Conservation (phyloP, 2,888 invertebrate species). For the Pyrrhia umbra region DNA sequence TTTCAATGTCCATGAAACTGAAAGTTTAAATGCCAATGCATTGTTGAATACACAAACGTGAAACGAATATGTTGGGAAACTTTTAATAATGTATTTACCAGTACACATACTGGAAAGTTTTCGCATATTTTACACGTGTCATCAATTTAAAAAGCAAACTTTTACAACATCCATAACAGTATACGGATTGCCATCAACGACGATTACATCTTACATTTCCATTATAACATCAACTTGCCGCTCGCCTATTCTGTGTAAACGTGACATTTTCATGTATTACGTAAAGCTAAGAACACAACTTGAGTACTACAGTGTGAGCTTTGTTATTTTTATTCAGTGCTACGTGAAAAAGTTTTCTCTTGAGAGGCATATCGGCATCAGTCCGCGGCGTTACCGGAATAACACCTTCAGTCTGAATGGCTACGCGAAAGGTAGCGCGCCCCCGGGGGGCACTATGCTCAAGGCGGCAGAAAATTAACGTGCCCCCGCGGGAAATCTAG, state of each 20-base stretch:
- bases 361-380: slow-evolving; percentile 85
- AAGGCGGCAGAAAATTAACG: slow-evolving; percentile 95
- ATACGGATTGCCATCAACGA: slow-evolving; percentile 18
- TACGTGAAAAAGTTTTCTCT: slow-evolving; percentile 81
- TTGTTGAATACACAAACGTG: slow-evolving; percentile 38
- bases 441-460: slow-evolving; percentile 93
- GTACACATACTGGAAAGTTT: slow-evolving; percentile 51
- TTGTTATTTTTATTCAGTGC: slow-evolving; percentile 78
- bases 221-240: slow-evolving; percentile 9
- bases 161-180: slow-evolving; percentile 23
- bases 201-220: slow-evolving; percentile 39
- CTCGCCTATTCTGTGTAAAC: slow-evolving; percentile 4
- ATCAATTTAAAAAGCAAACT: slow-evolving; percentile 57
- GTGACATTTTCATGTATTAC: slow-evolving; percentile 39
- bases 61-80: slow-evolving; percentile 53
- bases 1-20: slow-evolving; percentile 28
- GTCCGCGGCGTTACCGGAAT: slow-evolving; percentile 86
- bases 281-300: slow-evolving; percentile 50
- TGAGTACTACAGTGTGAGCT: slow-evolving; percentile 61
- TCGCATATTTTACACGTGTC: slow-evolving; percentile 60
- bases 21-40: slow-evolving; percentile 43
- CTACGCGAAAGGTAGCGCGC: slow-evolving; percentile 89
- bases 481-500: slow-evolving; percentile 92
- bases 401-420: slow-evolving; percentile 90
- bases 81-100: slow-evolving; percentile 55